Conservation (phyloP, 2,113 vertebrate genomes). For the Otocyon megalotis region DNA sequence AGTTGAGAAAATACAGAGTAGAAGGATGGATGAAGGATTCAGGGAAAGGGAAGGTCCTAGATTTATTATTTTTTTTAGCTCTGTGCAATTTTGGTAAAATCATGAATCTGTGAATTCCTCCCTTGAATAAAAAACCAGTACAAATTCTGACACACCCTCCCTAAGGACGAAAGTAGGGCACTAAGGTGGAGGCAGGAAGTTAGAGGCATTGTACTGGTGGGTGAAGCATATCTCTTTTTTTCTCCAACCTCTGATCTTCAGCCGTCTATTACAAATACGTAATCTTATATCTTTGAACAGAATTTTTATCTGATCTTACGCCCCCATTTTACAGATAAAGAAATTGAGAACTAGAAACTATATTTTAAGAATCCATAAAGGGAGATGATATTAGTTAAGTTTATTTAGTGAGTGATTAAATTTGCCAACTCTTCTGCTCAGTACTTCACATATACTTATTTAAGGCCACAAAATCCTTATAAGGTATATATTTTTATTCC, state of each 20-base stretch:
- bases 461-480: background rate
- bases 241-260: background rate
- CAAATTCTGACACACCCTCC: background rate
- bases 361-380: conserved; percentile 31
- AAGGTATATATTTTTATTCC: background rate
- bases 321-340: conserved; percentile 8
- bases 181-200: background rate
- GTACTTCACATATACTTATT: background rate
- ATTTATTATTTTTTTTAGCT: background rate
- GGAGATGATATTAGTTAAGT: background rate
- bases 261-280: background rate
- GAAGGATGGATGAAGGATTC: background rate
- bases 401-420: conserved; percentile 16
- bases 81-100: background rate
- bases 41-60: background rate
- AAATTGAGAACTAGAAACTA: conserved; percentile 8
- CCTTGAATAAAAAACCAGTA: background rate
- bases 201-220: background rate
- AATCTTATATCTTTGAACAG: background rate
- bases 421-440: background rate
- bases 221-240: background rate
- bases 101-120: background rate
- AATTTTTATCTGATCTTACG: background rate
- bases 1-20: background rate
- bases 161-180: conserved; percentile 6